phyloP scores from a whole-genome alignment of 2,888 invertebrate species.

The Acleris sparsana region DNA sequence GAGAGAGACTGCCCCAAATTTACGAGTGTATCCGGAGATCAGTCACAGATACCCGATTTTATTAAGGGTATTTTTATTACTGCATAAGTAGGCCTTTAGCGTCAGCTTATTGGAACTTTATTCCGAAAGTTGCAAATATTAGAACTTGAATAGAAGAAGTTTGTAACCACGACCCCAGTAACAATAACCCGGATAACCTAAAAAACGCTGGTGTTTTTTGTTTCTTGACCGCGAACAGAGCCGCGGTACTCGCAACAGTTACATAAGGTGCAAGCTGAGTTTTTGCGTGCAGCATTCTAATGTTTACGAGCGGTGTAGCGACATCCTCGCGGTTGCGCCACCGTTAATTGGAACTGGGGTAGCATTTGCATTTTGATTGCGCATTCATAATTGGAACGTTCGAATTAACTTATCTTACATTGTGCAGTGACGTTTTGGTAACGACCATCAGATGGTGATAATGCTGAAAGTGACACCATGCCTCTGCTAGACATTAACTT shows the following conservation, averaged over 20 bases:
- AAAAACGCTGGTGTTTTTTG: background rate
- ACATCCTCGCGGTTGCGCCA: slow-evolving; percentile 31
- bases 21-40: slow-evolving; percentile 24
- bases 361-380: slow-evolving; percentile 35
- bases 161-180: too few relatives aligned
- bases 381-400: slow-evolving; percentile 11
- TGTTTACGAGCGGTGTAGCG: slow-evolving; percentile 27
- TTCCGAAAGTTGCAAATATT: too few relatives aligned
- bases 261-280: slow-evolving; percentile 37
- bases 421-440: slow-evolving; percentile 3
- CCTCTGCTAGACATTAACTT: too few relatives aligned
- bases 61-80: slow-evolving; percentile 6
- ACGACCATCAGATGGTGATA: background rate
- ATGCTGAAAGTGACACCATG: background rate
- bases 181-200: background rate
- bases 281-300: slow-evolving; percentile 33
- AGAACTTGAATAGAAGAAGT: too few relatives aligned
- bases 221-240: slow-evolving; percentile 13
- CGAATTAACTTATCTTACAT: background rate
- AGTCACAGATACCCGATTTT: slow-evolving; percentile 12
- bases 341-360: slow-evolving; percentile 35
- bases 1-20: slow-evolving; percentile 6
- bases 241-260: slow-evolving; percentile 25
- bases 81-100: too few relatives aligned
- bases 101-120: too few relatives aligned